Base-by-base conservation (phyloP, 2,888 invertebrate species). In the Tetragonula carbonaria region DNA sequence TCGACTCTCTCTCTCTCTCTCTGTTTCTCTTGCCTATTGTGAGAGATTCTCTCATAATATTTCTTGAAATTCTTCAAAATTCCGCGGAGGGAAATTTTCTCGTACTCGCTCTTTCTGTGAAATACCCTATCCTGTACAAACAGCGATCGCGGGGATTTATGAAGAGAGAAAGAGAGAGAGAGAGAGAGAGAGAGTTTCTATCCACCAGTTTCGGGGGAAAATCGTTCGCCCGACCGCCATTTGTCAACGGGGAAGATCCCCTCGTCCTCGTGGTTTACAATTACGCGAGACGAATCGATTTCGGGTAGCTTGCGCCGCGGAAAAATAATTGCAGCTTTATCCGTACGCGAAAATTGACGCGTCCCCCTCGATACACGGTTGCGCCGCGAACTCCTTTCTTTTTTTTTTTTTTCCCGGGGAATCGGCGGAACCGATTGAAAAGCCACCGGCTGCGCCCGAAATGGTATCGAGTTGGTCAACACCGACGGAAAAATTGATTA, bases 1-100 rank as follows among this genome's bases (percentile, higher is more conserved):
- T 79, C 75, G 68, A 72, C 78, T 80, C 75, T 77, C 81, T 28
- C 18, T 53, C 18, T 18, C 4, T 53, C 53, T 53, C 11, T 53
- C 66, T 38, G 0, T 38, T 6, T 38, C 38, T 38, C 5, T 4
- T 38, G 38, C 38, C 38, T 45, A 23, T 33, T 28, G 23, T 50
- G 53, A 38, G 67, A 33, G 82, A 85, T 86, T 85, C 89, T 85
- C 86, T 82, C 87, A 81, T 86, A 86, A 89, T 87, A 85, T 89
- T 89, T 82, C 85, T 76, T 65, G 84, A 80, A 84, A 87, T 83
- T 86, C 90, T 74, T 78, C 84, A 57, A 84, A 87, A 89, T 86
- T 86, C 82, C 80, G 63, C 16, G 50, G 23, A 78, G 77, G 78
- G 57, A 79, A 80, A 82, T 75, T 86, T 82, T 74, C 68, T 67